Evolutionary conservation across 2,888 invertebrate genomes (phyloP).

Genomic region (Drosophila longiperda): DNA sequence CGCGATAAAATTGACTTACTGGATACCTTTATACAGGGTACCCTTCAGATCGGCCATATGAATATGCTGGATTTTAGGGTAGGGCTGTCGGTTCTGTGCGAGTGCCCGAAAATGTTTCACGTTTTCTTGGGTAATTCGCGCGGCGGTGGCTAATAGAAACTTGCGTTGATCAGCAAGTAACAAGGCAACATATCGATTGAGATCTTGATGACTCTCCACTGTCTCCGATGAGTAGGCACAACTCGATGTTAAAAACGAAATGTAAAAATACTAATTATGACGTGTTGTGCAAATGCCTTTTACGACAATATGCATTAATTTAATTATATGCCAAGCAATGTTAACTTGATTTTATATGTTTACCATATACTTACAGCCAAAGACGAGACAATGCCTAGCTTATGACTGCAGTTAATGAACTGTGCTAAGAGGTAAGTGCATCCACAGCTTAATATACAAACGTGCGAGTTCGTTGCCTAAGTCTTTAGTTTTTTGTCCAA

Average conservation of each 20-base stretch:
- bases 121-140: conserved; percentile 68
- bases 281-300: conserved; percentile 28
- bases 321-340: conserved; percentile 14
- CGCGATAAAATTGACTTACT: background rate
- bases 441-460: conserved; percentile 1
- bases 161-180: conserved; percentile 36
- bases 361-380: conserved; percentile 64
- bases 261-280: conserved; percentile 32
- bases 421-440: conserved; percentile 65
- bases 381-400: conserved; percentile 45
- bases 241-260: background rate
- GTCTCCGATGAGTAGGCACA: conserved; percentile 44
- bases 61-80: conserved; percentile 9
- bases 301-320: conserved; percentile 13
- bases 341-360: conserved; percentile 26
- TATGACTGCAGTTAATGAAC: conserved; percentile 33
- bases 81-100: conserved; percentile 40
- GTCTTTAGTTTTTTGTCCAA: conserved; percentile 44
- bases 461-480: conserved; percentile 52
- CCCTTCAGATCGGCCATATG: background rate
- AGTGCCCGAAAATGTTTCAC: conserved; percentile 54
- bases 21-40: conserved; percentile 1
- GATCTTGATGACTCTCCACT: conserved; percentile 49
- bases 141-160: conserved; percentile 50
- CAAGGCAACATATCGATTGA: conserved; percentile 38